phyloP scores from a whole-genome alignment of 1,140 invertebrate species.

The Neotoxoptera formosana region DNA sequence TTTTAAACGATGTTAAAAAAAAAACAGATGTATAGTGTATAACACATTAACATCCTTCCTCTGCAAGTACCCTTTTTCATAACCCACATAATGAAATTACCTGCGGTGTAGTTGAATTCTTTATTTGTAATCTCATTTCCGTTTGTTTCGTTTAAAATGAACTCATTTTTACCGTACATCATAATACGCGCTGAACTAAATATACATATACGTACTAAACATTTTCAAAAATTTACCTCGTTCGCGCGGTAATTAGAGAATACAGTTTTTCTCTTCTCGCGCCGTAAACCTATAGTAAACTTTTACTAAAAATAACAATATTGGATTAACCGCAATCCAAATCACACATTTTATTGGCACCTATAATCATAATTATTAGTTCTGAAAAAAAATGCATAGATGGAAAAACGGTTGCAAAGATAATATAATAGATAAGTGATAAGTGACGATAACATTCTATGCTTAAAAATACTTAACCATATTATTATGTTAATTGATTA shows the following conservation, averaged over 20 bases:
- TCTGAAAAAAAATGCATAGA: neutral
- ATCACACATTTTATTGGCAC: neutral
- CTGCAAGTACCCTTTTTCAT: neutral
- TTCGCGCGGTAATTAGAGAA: neutral
- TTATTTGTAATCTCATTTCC: slow-evolving; percentile 1
- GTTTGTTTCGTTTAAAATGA: neutral
- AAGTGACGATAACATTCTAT: neutral
- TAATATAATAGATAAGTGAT: too few species aligned
- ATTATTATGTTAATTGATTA: neutral
- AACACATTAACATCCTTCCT: slow-evolving; percentile 5
- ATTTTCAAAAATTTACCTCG: neutral
- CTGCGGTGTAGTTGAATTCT: neutral
- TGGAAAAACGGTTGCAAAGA: neutral
- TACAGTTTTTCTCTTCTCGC: neutral
- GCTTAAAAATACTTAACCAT: neutral
- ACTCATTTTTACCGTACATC: neutral
- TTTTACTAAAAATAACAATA: neutral
- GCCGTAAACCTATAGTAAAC: neutral
- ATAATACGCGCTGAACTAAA: neutral
- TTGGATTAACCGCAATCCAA: neutral
- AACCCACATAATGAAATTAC: slow-evolving; percentile 40
- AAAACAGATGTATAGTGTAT: neutral
- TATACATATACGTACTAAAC: neutral
- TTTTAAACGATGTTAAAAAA: slow-evolving; percentile 5
- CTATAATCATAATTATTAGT: neutral